Evolutionary conservation across 2,113 vertebrate genomes (phyloP).

Genomic region (Struthidea cinerea): DNA sequence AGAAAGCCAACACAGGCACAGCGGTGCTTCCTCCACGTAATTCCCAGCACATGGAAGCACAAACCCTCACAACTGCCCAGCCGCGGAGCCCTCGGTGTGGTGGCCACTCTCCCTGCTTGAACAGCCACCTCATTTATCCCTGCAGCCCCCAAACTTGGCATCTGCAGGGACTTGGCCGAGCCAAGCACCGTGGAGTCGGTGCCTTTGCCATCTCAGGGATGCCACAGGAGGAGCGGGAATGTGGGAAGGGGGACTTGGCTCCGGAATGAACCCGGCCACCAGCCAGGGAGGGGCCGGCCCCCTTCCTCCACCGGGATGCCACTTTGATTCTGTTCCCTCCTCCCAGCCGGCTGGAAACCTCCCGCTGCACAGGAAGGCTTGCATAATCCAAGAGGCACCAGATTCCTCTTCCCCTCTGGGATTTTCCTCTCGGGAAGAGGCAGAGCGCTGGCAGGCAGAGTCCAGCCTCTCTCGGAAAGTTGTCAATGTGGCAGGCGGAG

Average conservation of each 20-base stretch:
- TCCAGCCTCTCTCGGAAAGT: conserved; percentile 42
- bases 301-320: not conserved
- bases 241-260: not conserved
- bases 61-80: not conserved
- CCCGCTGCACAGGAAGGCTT: not conserved
- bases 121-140: accelerated
- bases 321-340: not conserved
- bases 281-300: not conserved
- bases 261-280: not conserved
- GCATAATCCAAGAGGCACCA: not conserved
- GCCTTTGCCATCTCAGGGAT: not conserved
- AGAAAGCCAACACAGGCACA: not conserved
- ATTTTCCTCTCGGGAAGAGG: conserved; percentile 41
- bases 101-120: not conserved
- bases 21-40: not conserved
- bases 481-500: conserved; percentile 52
- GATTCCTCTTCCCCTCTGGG: conserved; percentile 18
- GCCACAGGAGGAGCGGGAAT: not conserved
- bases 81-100: not conserved
- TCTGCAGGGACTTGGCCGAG: not conserved
- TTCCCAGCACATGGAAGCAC: not conserved
- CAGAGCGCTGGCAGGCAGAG: conserved; percentile 47
- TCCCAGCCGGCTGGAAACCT: not conserved
- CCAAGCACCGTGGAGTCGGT: accelerated
- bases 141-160: accelerated